Evolutionary conservation across 2,888 invertebrate genomes (phyloP).

Genomic region (Orthosia cruda): DNA sequence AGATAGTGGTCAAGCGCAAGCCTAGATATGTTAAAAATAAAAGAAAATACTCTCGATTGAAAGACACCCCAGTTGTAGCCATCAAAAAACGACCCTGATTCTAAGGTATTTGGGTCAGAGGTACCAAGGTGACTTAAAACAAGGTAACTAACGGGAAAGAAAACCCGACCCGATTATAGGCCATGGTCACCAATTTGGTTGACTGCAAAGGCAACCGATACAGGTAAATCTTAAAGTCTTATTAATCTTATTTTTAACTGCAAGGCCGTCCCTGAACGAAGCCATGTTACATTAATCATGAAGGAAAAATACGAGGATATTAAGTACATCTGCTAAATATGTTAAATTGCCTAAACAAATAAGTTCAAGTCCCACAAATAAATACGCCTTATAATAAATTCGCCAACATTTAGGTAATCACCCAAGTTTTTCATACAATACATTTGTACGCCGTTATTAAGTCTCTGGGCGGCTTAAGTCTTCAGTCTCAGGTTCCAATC

Average conservation of each 20-base stretch:
- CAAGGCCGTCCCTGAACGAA: not conserved
- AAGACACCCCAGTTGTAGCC: no score
- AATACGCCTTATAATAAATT: constrained; percentile 24
- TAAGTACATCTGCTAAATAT: not conserved
- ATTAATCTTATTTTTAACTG: constrained; percentile 1
- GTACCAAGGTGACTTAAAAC: not conserved
- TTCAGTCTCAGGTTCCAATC: constrained; percentile 27
- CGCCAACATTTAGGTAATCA: constrained; percentile 31
- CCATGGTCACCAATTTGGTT: not conserved
- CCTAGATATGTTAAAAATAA: no score
- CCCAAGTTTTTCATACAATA: constrained; percentile 24
- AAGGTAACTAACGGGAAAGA: not conserved
- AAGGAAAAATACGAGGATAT: not conserved
- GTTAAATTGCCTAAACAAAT: constrained; percentile 7
- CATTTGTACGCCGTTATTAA: constrained; percentile 33
- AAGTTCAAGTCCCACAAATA: constrained; percentile 10
- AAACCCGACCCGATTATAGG: no score
- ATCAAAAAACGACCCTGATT: not conserved
- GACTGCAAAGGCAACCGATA: not conserved
- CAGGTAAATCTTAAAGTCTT: not conserved
- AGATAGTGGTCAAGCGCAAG: no score
- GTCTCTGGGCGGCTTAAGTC: constrained; percentile 44
- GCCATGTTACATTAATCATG: not conserved
- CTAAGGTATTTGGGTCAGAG: not conserved
- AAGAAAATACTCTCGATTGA: no score